Evolutionary conservation across 2,113 vertebrate genomes (phyloP), one percentile per base, ranked within the genome.

Genomic region (Rhynchopsitta pachyrhyncha): DNA sequence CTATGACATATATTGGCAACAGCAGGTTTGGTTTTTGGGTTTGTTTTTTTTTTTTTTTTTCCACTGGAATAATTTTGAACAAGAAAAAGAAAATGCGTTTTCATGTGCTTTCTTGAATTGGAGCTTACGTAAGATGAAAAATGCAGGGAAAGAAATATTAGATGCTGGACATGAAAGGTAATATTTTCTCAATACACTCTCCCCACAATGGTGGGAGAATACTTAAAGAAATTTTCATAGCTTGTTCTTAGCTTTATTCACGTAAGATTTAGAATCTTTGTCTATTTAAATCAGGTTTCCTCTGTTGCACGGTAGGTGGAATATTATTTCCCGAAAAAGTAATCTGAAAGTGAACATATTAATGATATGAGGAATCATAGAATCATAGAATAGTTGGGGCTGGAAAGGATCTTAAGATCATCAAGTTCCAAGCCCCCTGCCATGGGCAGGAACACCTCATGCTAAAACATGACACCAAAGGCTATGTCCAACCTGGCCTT

Each of bases 41-140:
- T 33, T 35, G 20, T 5, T 1, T 22, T 11, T 1, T 0, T 22
- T 37, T n/a, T 46, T n/a, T 33, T 16, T 41, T 59, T 42, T 52
- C 9, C 9, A 25, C 39, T 53, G 18, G 19, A 68, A 75, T 13
- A 39, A 82, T 53, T 75, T 33, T 62, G 14, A 55, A 53, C 8
- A 68, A 47, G 22, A 75, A 81, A 55, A 46, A 13, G 4, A 31
- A 62, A 47, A 15, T 52, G 3, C 7, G 9, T 62, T 81, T 86
- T 69, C 12, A 42, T 35, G 24, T 47, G 12, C 3, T 86, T 68
- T 81, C 35, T 63, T 63, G 35, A 42, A 68, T 8, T 68, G 18
- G 20, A 75, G 8, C 3, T 35, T 28, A 69, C 3, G 7, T 74
- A 53, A 14, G 14, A 6, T 62, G 25, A 81, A 53, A 35, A 75